phyloP scores from a whole-genome alignment of 2,113 vertebrate species.

The Tyto alba region DNA sequence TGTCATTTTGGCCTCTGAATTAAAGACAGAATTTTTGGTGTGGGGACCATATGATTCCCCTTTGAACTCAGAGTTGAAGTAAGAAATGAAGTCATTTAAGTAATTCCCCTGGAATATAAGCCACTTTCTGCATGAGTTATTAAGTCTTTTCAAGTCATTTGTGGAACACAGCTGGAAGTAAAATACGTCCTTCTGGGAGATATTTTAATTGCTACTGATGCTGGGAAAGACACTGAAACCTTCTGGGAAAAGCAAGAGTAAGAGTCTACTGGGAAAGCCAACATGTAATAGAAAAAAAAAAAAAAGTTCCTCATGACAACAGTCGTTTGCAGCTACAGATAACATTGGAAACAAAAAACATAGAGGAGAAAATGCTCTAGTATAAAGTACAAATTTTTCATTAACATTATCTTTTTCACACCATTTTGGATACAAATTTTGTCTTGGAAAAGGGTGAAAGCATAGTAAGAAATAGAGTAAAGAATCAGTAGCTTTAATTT shows the following conservation, averaged over 20 bases:
- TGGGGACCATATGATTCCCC: neutral
- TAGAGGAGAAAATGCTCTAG: neutral
- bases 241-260: conserved; percentile 4
- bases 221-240: neutral
- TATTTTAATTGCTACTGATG: neutral
- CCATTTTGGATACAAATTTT: neutral
- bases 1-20: conserved; percentile 3
- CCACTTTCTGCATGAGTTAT: conserved; percentile 15
- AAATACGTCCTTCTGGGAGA: conserved; percentile 16
- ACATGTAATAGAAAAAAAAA: neutral
- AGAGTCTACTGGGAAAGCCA: neutral
- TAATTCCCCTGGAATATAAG: conserved; percentile 26
- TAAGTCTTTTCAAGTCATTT: conserved; percentile 35
- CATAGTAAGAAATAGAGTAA: neutral
- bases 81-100: conserved; percentile 17
- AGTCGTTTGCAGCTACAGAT: neutral
- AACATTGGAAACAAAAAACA: neutral
- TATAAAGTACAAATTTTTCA: neutral
- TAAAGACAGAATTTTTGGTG: neutral
- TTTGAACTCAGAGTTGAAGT: neutral
- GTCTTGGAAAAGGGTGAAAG: neutral
- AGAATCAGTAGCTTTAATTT: neutral
- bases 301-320: neutral
- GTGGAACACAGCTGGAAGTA: neutral
- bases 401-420: neutral